A percentile compares a stretch with the other conserved stretches of the same genome.
Evolutionary conservation across 2,797 vertebrate species (phyloP).

Genomic region (Poecilia wingei): DNA sequence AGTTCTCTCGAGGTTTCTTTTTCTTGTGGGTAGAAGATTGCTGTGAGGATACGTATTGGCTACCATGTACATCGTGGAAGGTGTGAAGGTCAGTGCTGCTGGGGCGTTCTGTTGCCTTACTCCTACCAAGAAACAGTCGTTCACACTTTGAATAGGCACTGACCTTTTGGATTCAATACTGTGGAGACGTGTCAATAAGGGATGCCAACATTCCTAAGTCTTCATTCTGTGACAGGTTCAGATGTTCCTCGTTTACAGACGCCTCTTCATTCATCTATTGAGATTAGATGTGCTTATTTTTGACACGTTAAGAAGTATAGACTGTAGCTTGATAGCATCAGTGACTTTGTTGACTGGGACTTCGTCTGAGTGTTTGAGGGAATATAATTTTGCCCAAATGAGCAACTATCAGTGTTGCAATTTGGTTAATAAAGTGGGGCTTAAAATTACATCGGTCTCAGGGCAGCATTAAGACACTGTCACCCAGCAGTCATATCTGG

Average conservation of each 20-base stretch:
- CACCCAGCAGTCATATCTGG: constrained; percentile 42
- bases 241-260: constrained; percentile 12
- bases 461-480: constrained; percentile 52
- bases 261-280: constrained; percentile 6
- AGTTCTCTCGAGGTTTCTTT: background rate
- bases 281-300: constrained; percentile 3
- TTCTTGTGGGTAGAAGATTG: constrained; percentile 12
- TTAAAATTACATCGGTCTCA: constrained; percentile 46
- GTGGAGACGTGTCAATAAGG: background rate
- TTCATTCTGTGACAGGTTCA: background rate
- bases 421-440: constrained; percentile 56
- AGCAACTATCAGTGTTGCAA: constrained; percentile 48
- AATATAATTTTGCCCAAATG: constrained; percentile 40
- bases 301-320: background rate
- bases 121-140: constrained; percentile 11
- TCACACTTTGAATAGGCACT: constrained; percentile 6
- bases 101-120: constrained; percentile 15
- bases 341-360: constrained; percentile 24
- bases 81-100: constrained; percentile 38
- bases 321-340: constrained; percentile 8
- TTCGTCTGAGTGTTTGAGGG: constrained; percentile 30
- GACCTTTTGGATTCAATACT: background rate
- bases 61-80: constrained; percentile 29
- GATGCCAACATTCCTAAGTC: background rate
- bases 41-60: constrained; percentile 44